These are phyloP conservation scores for Reinhardtius hippoglossoides DNA, from an alignment of 2,113 vertebrate species.

Conservation along the genomic window DNA sequence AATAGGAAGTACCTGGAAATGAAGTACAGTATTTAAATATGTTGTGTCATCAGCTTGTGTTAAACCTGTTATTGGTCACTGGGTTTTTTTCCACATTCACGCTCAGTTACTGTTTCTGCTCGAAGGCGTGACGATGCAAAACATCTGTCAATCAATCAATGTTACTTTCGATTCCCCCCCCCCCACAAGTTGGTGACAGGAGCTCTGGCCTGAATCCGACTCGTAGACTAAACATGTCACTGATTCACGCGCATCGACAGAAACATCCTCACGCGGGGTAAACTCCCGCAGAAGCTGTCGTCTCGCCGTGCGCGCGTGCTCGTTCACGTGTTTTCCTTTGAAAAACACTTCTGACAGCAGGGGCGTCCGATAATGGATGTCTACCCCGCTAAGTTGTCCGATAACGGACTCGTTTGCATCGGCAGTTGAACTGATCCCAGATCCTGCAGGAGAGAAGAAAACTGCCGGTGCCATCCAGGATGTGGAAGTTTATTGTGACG, in stretches of 20 bases:
- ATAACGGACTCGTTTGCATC: conserved; percentile 60
- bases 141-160: too few species aligned
- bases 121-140: too few species aligned
- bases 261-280: background rate
- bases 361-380: conserved; percentile 46
- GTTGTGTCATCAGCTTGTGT: conserved; percentile 29
- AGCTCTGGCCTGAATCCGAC: too few species aligned
- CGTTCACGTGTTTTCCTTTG: too few species aligned
- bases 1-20: background rate
- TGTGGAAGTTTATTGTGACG: conserved; percentile 72
- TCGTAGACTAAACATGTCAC: background rate
- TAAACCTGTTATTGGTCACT: background rate
- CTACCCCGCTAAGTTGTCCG: conserved; percentile 9
- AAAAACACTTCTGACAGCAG: conserved; percentile 24
- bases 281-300: too few species aligned
- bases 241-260: background rate
- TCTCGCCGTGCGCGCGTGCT: too few species aligned
- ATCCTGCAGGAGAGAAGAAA: conserved; percentile 2
- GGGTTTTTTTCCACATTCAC: too few species aligned
- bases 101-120: too few species aligned
- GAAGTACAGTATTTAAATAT: background rate
- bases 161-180: too few species aligned
- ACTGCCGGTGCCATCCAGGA: conserved; percentile 41
- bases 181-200: too few species aligned
- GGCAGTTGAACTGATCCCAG: conserved; percentile 64